Conservation (phyloP, 1,140 invertebrate species). For the Maniola jurtina region DNA sequence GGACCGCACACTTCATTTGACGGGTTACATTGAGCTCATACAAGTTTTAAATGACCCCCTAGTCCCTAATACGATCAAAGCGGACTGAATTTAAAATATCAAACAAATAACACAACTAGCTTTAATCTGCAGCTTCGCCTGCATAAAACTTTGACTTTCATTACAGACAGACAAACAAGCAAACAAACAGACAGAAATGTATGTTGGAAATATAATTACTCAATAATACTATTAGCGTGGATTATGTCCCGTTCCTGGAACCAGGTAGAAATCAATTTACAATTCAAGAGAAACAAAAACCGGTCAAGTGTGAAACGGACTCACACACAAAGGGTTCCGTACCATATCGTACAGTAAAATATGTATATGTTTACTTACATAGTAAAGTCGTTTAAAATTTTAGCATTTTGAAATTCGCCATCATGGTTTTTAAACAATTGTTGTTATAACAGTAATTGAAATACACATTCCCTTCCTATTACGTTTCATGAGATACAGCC, state of each 20-base stretch:
- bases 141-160: background rate
- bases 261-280: conserved; percentile 49
- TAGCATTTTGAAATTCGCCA: too few species aligned
- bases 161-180: background rate
- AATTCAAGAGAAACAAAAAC: conserved; percentile 44
- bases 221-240: background rate
- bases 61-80: conserved; percentile 23
- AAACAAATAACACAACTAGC: conserved; percentile 3
- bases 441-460: too few species aligned
- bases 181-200: too few species aligned
- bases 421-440: too few species aligned
- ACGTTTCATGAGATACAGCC: too few species aligned
- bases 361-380: too few species aligned
- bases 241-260: conserved; percentile 6
- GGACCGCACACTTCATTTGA: conserved; percentile 43
- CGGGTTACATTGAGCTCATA: conserved; percentile 33
- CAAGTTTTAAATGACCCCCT: conserved; percentile 19
- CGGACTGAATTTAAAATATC: conserved; percentile 18
- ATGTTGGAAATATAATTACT: background rate
- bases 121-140: background rate
- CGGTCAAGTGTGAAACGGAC: background rate
- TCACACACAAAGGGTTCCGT: background rate
- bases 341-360: too few species aligned
- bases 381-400: too few species aligned
- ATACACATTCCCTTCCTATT: too few species aligned